Conservation (phyloP, 2,797 vertebrate species). For the Hafferia zeledoni region DNA sequence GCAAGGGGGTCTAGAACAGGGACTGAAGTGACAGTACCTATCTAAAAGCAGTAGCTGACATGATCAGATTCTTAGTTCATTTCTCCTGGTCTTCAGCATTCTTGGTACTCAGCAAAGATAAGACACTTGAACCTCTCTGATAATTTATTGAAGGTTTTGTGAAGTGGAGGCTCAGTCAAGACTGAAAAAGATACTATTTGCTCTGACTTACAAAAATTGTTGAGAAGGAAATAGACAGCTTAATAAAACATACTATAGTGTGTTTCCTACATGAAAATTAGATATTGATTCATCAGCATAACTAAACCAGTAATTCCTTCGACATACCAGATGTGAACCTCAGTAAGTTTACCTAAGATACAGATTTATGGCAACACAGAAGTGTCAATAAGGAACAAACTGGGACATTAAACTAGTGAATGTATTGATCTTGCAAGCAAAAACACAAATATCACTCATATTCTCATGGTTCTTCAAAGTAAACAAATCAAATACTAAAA, state of each 20-base stretch:
- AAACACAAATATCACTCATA: background rate
- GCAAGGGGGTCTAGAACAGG: background rate
- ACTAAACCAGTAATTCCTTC: background rate
- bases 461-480: background rate
- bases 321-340: background rate
- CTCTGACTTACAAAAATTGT: background rate
- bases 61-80: background rate
- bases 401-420: background rate
- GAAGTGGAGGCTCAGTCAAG: background rate
- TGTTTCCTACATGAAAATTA: background rate
- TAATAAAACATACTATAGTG: background rate
- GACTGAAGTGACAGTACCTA: background rate
- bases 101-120: background rate
- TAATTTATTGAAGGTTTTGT: background rate
- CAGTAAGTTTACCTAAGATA: background rate
- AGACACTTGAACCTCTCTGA: background rate
- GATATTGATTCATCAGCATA: background rate
- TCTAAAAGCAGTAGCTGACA: background rate
- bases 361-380: background rate
- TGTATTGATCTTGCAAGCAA: background rate
- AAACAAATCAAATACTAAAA: background rate
- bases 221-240: background rate
- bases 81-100: background rate
- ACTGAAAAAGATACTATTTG: background rate
- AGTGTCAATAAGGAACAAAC: background rate